Base-by-base conservation (phyloP, 2,888 invertebrate species). In the Bombylius discolor region DNA sequence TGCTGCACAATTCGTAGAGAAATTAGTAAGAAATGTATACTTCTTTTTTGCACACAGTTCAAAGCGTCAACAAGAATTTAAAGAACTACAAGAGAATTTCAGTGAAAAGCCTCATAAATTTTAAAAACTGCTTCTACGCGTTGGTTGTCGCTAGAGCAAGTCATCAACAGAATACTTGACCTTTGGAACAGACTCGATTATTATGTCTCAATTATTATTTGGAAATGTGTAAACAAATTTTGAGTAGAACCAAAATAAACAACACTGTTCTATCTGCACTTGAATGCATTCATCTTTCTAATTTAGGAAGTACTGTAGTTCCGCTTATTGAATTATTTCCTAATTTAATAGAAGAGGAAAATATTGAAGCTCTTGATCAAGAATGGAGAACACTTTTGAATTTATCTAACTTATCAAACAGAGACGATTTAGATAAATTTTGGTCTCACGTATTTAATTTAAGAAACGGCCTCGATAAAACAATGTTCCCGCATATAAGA, bases 1-100 rank as follows among this genome's bases (percentile, higher is more conserved):
- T 12, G 60, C 58, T 52, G 64, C 64, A 34, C 45, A 45, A 36
- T 7, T 13, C n/a, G 13, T 49, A 36, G 36, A 49, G 13, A 49
- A 49, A 49, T 36, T 49, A 36, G 49, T 36, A 34, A 36, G 49
- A n/a, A 36, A 49, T 49, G 5, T 46, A 7, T 49, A 49, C 9
- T 34, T 13, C 4, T 49, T 49, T 49, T 34, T 49, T 36, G 34
- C 49, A 13, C 49, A 49, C n/a, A 49, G 36, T 36, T 34, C 47
- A 32, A 47, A 47, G 33, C 32, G 47, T 32, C 32, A 32, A 47
- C 11, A 32, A 11, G 32, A 47, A 32, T 47, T 47, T 47, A 47
- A 9, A 9, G 34, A 14, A 36, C 34, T 49, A 12, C 34, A 23
- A 49, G 49, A 49, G 14, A 1, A 14, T n/a, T 49, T 49, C 34